Percentiles rank a stretch among this genome's conserved stretches.
Conservation (phyloP, 2,113 vertebrate species). For the Meriones unguiculatus region DNA sequence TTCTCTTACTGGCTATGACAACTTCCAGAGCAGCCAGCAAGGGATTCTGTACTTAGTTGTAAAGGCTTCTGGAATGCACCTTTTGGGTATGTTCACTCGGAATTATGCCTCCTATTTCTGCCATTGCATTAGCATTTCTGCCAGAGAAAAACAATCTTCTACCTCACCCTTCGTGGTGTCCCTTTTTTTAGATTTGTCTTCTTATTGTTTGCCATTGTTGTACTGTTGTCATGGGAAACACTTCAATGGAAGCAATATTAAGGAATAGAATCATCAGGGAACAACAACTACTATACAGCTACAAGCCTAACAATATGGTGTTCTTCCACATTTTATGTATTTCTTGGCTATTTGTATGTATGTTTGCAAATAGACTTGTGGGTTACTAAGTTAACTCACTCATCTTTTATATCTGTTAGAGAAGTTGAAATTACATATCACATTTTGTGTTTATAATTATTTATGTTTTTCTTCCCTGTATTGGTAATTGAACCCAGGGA, state of each 20-base stretch:
- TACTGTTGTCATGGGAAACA: background rate
- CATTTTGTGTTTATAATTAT: background rate
- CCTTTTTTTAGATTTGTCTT: background rate
- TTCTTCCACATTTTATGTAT: background rate
- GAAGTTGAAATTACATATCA: background rate
- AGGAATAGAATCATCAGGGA: background rate
- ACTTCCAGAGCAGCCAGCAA: background rate
- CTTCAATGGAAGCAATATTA: background rate
- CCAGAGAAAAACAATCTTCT: background rate
- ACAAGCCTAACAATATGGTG: background rate
- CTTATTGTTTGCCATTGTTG: background rate
- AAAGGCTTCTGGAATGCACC: background rate
- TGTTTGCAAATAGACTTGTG: background rate
- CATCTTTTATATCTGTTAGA: background rate
- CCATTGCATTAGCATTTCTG: background rate
- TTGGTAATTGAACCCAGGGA: background rate
- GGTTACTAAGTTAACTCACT: slow-evolving; percentile 14
- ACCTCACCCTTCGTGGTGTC: background rate
- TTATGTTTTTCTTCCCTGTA: background rate
- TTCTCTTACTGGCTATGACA: background rate
- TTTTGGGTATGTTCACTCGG: background rate
- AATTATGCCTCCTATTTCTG: background rate
- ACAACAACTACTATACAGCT: background rate
- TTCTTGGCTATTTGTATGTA: background rate
- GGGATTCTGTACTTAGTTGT: background rate